Base-by-base conservation (phyloP, 2,888 invertebrate genomes). In the Notodonta ziczac region DNA sequence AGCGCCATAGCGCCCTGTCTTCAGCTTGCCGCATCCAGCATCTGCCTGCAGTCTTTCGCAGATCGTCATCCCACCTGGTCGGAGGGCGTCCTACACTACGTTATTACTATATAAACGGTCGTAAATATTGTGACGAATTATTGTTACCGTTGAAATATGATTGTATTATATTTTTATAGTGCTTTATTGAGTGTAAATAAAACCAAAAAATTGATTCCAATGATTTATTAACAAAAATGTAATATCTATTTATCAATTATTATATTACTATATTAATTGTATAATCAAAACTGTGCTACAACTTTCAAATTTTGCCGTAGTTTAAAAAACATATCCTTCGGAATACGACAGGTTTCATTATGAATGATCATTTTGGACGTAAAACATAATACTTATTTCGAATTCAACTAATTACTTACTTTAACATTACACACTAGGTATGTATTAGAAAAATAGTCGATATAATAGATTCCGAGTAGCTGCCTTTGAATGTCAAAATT, bases 211-310 rank as follows among this genome's bases (percentile, higher is more conserved):
- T 62, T 13, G 65, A 74, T 83, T 78, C 70, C 70, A 81, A 76
- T 76, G 77, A 81, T 84, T 84, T 83, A 84, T 82, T 81, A 81
- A 74, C 73, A 73, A 68, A 66, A 62, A 70, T 75, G 70, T 75
- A 62, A 70, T 46, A 46, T 46, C n/a, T 6, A 46, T 46, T 5
- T 46, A 46, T 46, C 46, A 46, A 46, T n/a, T 10, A 46, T n/a
- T n/a, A 46, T 46, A n/a, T 10, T n/a, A n/a, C 13, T 46, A 24
- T 63, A 63, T 61, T 40, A 40, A 40, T 53, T 24, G 64, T 63
- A 62, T 61, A 67, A 70, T 64, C 65, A 62, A 9, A 60, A 72
- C 54, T 65, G 63, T 63, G 67, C 72, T 68, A 62, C 32, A 51
- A 55, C 63, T 50, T 61, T 72, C 9, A 42, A 42, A 42, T 42